Conservation (phyloP, 2,888 invertebrate species). For the Apotomis betuletana region DNA sequence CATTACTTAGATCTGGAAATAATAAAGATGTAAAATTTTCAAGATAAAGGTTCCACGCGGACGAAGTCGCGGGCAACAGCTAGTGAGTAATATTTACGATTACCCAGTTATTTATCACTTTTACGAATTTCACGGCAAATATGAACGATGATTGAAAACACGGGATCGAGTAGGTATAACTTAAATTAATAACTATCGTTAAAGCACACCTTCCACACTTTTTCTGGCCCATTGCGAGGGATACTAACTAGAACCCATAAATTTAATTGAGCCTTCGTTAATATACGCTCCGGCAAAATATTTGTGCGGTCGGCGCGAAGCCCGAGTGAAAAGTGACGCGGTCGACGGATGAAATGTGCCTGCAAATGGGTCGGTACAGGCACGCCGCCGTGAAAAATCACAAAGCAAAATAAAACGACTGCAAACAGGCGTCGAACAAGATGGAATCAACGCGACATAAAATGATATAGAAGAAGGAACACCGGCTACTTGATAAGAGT, state of each 20-base stretch:
- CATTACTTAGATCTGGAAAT: no score
- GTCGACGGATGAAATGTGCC: not conserved
- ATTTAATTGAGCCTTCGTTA: not conserved
- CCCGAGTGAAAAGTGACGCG: not conserved
- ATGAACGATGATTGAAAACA: not conserved
- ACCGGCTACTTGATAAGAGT: no score
- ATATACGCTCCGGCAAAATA: not conserved
- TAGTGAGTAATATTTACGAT: no score
- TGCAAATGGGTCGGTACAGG: not conserved
- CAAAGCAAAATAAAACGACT: not conserved
- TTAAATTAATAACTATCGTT: not conserved
- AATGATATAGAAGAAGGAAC: no score
- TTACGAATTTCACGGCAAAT: not conserved
- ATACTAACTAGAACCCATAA: not conserved
- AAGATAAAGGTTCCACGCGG: no score
- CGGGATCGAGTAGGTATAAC: not conserved
- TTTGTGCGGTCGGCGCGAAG: not conserved
- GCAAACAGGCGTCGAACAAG: no score
- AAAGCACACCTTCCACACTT: not conserved
- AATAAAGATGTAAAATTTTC: no score
- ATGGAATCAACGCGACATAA: no score
- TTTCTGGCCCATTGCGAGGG: not conserved
- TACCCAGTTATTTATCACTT: no score
- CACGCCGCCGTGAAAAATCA: not conserved
- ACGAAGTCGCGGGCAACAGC: no score